phyloP scores from a whole-genome alignment of 2,113 vertebrate species.

The Clarias gariepinus region DNA sequence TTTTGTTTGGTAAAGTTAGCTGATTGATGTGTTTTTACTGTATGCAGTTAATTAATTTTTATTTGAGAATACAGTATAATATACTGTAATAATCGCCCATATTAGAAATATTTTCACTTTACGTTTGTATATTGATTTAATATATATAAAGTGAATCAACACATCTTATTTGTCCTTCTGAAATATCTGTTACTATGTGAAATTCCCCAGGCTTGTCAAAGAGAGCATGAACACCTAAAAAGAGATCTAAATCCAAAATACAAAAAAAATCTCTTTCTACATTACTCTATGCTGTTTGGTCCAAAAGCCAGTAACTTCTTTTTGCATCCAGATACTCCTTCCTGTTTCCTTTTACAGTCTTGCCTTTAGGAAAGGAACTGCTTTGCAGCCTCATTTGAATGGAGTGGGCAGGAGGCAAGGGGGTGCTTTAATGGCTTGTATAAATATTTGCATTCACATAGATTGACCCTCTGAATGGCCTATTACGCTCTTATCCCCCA shows the following conservation, averaged over 20 bases:
- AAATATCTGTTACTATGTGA: slow-evolving; percentile 75
- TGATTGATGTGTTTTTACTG: no score
- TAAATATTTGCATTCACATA: slow-evolving; percentile 78
- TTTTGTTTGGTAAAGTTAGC: no score
- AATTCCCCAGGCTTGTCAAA: slow-evolving; percentile 68
- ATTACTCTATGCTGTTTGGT: slow-evolving; percentile 73
- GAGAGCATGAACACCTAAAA: slow-evolving; percentile 71
- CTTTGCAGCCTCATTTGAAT: slow-evolving; percentile 75
- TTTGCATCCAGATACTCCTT: slow-evolving; percentile 67
- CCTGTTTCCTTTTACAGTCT: slow-evolving; percentile 70
- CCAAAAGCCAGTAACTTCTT: slow-evolving; percentile 70
- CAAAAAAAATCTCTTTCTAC: slow-evolving; percentile 61
- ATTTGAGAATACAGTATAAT: no score
- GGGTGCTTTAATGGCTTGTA: slow-evolving; percentile 75
- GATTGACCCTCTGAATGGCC: slow-evolving; percentile 71
- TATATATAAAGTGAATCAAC: slow-evolving; percentile 4
- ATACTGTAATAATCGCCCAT: neutral
- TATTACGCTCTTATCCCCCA: slow-evolving; percentile 64
- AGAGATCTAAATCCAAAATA: slow-evolving; percentile 66
- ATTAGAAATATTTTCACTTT: neutral
- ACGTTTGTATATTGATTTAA: neutral
- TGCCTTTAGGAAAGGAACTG: slow-evolving; percentile 71
- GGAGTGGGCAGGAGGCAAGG: slow-evolving; percentile 70
- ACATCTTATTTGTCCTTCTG: slow-evolving; percentile 57
- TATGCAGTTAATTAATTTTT: no score